Conservation (phyloP, 2,797 vertebrate genomes). For the Mus minutoides region DNA sequence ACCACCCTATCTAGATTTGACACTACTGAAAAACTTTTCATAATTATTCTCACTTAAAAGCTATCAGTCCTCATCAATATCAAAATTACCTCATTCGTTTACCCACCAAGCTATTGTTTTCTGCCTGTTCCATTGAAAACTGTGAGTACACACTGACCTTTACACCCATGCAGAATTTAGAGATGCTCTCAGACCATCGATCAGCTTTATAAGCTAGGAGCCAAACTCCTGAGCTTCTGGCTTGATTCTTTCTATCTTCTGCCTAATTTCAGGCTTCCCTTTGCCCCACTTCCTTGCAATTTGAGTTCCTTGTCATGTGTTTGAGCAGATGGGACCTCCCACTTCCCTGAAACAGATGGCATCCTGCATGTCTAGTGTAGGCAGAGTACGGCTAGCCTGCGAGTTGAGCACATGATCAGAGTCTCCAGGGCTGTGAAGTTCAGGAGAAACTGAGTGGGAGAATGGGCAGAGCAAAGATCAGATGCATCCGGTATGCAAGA, state of each 20-base stretch:
- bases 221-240: conserved; percentile 16
- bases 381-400: conserved; percentile 62
- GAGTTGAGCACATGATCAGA: conserved; percentile 21
- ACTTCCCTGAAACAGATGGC: conserved; percentile 73
- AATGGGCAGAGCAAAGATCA: neutral
- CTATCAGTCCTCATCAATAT: neutral
- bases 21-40: neutral
- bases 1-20: neutral
- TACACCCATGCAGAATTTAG: neutral
- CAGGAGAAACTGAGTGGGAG: neutral
- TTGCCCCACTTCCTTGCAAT: conserved; percentile 54
- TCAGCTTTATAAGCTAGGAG: neutral
- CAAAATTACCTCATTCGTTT: neutral
- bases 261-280: conserved; percentile 63
- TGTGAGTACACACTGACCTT: neutral
- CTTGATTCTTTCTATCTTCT: conserved; percentile 29
- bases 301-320: conserved; percentile 63
- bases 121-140: neutral
- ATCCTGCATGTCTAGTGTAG: conserved; percentile 67
- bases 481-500: neutral
- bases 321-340: conserved; percentile 79
- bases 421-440: neutral
- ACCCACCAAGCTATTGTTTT: neutral
- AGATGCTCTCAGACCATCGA: neutral
- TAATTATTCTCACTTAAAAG: neutral